Evolutionary conservation across 1,140 invertebrate species (phyloP), one percentile per base, ranked within the genome.

Genomic region (Penaeus indicus): DNA sequence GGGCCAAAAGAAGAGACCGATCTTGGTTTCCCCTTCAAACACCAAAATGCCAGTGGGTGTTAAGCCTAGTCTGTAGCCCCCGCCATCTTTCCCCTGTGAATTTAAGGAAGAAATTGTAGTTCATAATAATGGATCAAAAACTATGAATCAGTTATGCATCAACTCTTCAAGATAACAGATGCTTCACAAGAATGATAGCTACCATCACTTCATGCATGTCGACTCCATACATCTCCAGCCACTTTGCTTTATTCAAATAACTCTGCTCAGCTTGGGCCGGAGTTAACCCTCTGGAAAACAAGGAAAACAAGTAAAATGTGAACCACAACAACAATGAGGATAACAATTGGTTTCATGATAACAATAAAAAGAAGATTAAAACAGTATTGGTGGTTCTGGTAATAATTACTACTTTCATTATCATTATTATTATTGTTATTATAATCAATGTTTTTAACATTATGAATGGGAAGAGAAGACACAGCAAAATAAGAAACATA

Each of bases 1-100:
- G 16, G 97, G 97, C 99, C 99, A 99, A 93, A 99, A 99, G 93
- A 99, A 99, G 0, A 99, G 94, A 3, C 98, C 99, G 91, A 99
- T 99, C 94, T 99, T 99, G 92, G 97, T 96, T 79, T 93, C 93
- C 32, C 97, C 97, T 93, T 99, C 98, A 93, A 99, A 99, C 3
- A 99, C 98, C 18, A 99, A 94, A 91, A 99, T 98, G 0, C 99
- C 97, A 21, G 98, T 99, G 54, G 99, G 99, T 5, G 98, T 99
- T 8, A 99, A 93, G 0, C 99, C 99, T n/a, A 99, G 93, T 85
- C 96, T 96, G 93, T 99, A 99, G 92, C 98, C 97, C 93, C 97
- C 97, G 18, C 96, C 96, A 94, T 99, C 99, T 94, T 99, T 98
- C 18, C 97, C 98, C 95, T 95, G 92, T 91, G 92, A 92, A 92